Percentiles rank a stretch among this genome's conserved stretches.
phyloP scores from a whole-genome alignment of 2,888 invertebrate species.

The Pandemis cinnamomeana region DNA sequence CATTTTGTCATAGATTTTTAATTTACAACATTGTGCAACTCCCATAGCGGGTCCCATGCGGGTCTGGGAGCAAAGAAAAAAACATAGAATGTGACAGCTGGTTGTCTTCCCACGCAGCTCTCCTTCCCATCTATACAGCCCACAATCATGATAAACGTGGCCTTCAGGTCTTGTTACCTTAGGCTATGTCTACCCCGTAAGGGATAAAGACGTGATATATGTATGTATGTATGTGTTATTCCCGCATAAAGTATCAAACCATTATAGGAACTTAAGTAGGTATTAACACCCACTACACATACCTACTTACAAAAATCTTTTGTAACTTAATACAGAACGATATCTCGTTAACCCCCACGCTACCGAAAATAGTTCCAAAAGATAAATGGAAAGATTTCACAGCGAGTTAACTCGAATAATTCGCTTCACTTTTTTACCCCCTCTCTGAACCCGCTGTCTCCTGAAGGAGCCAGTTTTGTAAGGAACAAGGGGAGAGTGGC shows the following conservation, averaged over 20 bases:
- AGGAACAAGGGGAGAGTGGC: neutral
- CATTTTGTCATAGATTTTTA: neutral
- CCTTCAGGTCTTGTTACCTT: no score
- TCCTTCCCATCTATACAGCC: no score
- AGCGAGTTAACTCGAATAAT: slow-evolving; percentile 69
- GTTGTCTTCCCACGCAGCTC: no score
- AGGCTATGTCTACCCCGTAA: no score
- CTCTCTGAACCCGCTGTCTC: slow-evolving; percentile 12
- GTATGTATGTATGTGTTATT: no score
- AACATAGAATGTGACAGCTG: no score
- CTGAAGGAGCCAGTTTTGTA: neutral
- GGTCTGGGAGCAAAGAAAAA: no score
- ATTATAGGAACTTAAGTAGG: no score
- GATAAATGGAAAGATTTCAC: slow-evolving; percentile 73
- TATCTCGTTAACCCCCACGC: slow-evolving; percentile 48
- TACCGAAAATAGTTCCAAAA: slow-evolving; percentile 51
- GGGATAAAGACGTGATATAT: no score
- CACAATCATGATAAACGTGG: no score
- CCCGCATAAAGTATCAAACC: no score
- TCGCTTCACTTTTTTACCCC: slow-evolving; percentile 61
- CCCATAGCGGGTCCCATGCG: no score
- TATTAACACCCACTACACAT: neutral
- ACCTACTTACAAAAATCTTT: neutral
- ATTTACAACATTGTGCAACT: neutral
- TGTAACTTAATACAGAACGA: slow-evolving; percentile 25